Conservation (phyloP, 1,140 invertebrate genomes). For the Akabosia matsudoensis region DNA sequence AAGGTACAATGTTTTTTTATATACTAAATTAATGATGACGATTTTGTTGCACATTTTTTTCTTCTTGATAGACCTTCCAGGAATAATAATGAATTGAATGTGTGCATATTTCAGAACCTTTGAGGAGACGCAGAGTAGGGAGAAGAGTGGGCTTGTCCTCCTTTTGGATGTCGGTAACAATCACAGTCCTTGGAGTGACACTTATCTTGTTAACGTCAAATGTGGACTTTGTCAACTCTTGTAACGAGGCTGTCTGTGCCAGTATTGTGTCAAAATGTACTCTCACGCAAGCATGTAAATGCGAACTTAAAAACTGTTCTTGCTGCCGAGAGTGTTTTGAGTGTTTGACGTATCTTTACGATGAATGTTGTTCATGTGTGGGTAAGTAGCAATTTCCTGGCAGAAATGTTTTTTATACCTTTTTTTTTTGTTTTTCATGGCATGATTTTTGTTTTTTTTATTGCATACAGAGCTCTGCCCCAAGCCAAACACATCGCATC, state of each 20-base stretch:
- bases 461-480: conserved; percentile 80
- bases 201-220: conserved; percentile 28
- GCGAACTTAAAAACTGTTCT: conserved; percentile 82
- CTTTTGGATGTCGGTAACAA: conserved; percentile 4
- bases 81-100: no score
- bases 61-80: not conserved
- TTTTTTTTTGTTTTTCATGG: no score
- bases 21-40: not conserved
- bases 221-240: conserved; percentile 51
- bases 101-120: not conserved
- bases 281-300: conserved; percentile 91
- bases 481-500: conserved; percentile 68
- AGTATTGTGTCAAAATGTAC: conserved; percentile 94
- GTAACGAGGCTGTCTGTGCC: conserved; percentile 86
- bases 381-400: conserved; percentile 70
- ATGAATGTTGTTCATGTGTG: conserved; percentile 92
- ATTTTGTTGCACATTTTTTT: not conserved
- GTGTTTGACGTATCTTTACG: conserved; percentile 82
- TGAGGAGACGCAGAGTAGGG: not conserved
- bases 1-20: not conserved
- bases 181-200: conserved; percentile 4
- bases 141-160: not conserved
- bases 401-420: no score
- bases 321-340: conserved; percentile 89
- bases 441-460: not conserved